phyloP scores from a whole-genome alignment of 2,113 vertebrate species.

The Trichomycterus rosablanca region DNA sequence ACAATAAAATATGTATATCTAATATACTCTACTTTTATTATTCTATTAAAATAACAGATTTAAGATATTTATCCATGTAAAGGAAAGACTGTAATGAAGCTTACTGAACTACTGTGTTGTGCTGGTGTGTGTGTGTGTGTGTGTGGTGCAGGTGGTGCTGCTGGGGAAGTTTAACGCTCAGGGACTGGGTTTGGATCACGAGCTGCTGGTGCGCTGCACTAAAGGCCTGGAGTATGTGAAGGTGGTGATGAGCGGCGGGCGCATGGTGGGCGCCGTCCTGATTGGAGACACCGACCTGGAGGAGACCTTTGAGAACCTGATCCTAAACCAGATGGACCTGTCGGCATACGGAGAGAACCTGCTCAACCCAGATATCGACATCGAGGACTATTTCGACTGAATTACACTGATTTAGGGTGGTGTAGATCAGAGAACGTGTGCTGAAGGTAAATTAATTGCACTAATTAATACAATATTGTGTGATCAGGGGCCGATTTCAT shows the following conservation, averaged over 20 bases:
- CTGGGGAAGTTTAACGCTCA: constrained; percentile 93
- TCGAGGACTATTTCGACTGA: constrained; percentile 98
- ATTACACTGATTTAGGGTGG: not conserved
- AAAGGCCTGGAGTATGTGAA: constrained; percentile 88
- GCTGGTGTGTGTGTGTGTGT: constrained; percentile 2
- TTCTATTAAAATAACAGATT: too few species aligned
- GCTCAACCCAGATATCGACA: constrained; percentile 87
- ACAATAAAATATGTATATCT: too few species aligned
- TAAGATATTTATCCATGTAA: too few species aligned
- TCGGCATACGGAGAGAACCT: constrained; percentile 85
- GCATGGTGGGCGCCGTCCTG: constrained; percentile 88
- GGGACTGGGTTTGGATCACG: constrained; percentile 79
- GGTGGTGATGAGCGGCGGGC: constrained; percentile 79
- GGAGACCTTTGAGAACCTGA: constrained; percentile 97
- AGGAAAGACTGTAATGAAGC: too few species aligned
- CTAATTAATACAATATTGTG: not conserved
- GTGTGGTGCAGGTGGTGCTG: constrained; percentile 78
- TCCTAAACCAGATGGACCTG: constrained; percentile 95
- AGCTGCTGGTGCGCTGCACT: constrained; percentile 87
- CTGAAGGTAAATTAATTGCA: not conserved
- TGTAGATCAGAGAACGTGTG: not conserved
- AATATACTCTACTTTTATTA: too few species aligned
- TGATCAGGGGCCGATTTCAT: too few species aligned
- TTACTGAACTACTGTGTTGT: too few species aligned
- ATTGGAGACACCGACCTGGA: constrained; percentile 93